phyloP scores from a whole-genome alignment of 1,140 invertebrate species.

The Anagrus nilaparvatae region DNA sequence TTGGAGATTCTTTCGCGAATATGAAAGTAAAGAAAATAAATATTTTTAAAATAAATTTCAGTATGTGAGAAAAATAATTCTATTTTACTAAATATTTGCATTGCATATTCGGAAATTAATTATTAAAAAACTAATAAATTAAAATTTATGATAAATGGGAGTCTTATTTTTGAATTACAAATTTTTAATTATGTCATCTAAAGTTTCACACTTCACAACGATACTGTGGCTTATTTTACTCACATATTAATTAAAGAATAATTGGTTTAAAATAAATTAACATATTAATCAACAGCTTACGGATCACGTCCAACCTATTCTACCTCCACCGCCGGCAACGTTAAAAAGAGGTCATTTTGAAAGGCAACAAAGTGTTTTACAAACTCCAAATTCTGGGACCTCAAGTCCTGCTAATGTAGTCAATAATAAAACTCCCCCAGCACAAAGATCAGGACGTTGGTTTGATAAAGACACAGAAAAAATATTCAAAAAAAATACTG shows the following conservation, averaged over 20 bases:
- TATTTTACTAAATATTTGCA: background rate
- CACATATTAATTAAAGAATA: background rate
- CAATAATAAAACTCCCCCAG: constrained; percentile 38
- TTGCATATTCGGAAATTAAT: no score
- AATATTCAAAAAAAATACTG: constrained; percentile 41
- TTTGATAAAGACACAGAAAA: constrained; percentile 44
- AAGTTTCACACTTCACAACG: constrained; percentile 3
- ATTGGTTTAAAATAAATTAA: constrained; percentile 7
- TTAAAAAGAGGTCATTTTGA: constrained; percentile 34
- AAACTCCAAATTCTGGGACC: constrained; percentile 26
- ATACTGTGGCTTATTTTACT: background rate
- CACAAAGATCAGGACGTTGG: constrained; percentile 37
- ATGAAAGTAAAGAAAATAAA: constrained; percentile 41
- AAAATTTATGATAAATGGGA: no score
- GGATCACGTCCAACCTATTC: constrained; percentile 38
- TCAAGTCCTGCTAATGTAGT: constrained; percentile 37
- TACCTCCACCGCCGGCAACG: constrained; percentile 56
- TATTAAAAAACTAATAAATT: no score
- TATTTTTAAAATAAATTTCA: constrained; percentile 1
- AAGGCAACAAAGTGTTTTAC: constrained; percentile 34
- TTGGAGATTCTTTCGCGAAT: constrained; percentile 70
- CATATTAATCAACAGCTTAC: constrained; percentile 28
- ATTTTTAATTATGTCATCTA: no score
- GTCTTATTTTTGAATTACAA: no score
- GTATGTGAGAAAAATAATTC: constrained; percentile 1